Percentiles rank a stretch among this genome's conserved stretches.
Evolutionary conservation across 2,113 vertebrate genomes (phyloP).

Genomic region (Mugil cephalus): DNA sequence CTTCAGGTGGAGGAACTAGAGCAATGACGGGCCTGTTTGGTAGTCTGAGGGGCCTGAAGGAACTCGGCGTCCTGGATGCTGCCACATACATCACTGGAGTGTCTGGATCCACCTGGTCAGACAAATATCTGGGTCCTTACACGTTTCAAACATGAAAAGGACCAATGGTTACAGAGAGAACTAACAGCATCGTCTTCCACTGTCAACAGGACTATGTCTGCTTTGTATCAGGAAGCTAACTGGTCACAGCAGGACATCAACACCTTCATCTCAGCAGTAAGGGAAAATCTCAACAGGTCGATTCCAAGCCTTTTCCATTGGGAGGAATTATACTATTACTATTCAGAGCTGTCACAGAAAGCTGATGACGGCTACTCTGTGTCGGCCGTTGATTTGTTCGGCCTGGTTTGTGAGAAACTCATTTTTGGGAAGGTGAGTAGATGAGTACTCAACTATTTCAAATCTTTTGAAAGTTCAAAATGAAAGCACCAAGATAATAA

Average conservation of each 20-base stretch:
- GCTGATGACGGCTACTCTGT: conserved; percentile 31
- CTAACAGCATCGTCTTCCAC: background rate
- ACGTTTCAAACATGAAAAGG: too few relatives aligned
- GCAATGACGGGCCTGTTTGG: conserved; percentile 89
- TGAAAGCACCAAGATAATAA: too few relatives aligned
- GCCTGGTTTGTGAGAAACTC: too few relatives aligned
- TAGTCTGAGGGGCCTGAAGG: conserved; percentile 86
- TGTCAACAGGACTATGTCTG: conserved; percentile 85
- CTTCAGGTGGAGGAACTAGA: conserved; percentile 88
- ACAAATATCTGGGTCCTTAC: too few relatives aligned
- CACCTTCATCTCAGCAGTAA: conserved; percentile 53
- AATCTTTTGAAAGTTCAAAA: too few relatives aligned
- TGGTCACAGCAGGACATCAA: conserved; percentile 87
- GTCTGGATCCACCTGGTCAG: conserved; percentile 91
- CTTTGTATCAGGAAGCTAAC: conserved; percentile 83
- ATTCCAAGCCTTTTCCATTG: too few relatives aligned
- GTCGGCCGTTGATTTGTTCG: too few relatives aligned
- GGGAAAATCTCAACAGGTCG: too few relatives aligned
- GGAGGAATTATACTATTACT: conserved; percentile 60
- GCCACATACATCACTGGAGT: conserved; percentile 87
- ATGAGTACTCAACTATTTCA: too few relatives aligned
- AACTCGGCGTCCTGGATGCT: conserved; percentile 86
- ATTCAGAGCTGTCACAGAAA: conserved; percentile 77
- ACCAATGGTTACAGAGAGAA: background rate
- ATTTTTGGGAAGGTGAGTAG: too few relatives aligned